Percentiles rank a stretch among this genome's conserved stretches.
These are phyloP conservation scores for Eulemur coronatus DNA, from an alignment of 2,797 vertebrate genomes.

Conservation along the genomic window DNA sequence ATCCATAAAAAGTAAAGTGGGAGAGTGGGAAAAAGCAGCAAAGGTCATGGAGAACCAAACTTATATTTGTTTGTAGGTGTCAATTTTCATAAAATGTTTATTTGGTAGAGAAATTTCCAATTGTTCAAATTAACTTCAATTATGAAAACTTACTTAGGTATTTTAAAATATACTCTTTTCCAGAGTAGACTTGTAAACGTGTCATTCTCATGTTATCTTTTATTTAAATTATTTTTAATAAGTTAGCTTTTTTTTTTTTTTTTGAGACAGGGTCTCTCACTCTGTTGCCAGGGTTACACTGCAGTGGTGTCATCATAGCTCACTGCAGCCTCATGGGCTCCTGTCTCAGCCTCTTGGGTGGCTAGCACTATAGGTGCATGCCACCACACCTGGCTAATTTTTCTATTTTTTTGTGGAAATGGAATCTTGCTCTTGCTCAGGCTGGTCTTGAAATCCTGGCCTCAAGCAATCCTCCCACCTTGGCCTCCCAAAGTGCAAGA, in stretches of 20 bases:
- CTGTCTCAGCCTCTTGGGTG: no score
- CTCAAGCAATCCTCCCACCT: no score
- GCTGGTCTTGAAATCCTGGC: no score
- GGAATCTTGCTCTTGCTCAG: no score
- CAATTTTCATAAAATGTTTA: conserved; percentile 23
- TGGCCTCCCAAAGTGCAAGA: no score
- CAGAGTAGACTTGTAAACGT: not conserved
- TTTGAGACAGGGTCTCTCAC: not conserved
- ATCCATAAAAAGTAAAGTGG: conserved; percentile 16
- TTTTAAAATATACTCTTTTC: not conserved
- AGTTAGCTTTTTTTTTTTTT: not conserved
- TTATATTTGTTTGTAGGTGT: not conserved
- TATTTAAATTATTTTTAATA: not conserved
- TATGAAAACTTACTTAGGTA: not conserved
- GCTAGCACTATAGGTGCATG: no score
- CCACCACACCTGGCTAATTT: no score
- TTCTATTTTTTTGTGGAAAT: no score
- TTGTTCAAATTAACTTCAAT: not conserved
- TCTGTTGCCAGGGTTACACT: no score
- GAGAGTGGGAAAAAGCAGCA: not conserved
- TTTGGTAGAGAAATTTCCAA: not conserved
- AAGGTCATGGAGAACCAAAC: not conserved
- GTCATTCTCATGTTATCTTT: conserved; percentile 8
- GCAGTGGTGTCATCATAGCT: no score
- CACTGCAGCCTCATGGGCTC: no score